Conservation (phyloP, 2,888 invertebrate species). For the Phaedon cochleariae region DNA sequence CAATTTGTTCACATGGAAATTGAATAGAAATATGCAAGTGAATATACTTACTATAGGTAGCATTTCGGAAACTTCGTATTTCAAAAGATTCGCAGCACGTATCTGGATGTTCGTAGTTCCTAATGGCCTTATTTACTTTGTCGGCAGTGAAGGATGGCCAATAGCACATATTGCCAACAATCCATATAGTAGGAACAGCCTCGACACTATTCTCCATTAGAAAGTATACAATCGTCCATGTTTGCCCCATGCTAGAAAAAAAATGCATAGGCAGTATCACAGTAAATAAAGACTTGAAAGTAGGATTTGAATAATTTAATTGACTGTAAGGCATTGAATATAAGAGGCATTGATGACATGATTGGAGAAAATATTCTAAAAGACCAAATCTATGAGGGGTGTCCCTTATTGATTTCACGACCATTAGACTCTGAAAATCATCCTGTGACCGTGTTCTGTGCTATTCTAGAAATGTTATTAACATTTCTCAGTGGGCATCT, state of each 20-base stretch:
- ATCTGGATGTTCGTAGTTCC: constrained; percentile 2
- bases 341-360: too few relatives aligned
- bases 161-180: constrained; percentile 13
- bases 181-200: constrained; percentile 15
- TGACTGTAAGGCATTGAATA: too few relatives aligned
- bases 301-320: too few relatives aligned
- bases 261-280: too few relatives aligned
- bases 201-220: constrained; percentile 1
- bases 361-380: too few relatives aligned
- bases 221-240: constrained; percentile 15
- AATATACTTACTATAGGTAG: constrained; percentile 7
- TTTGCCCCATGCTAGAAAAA: neutral
- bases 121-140: neutral
- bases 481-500: too few relatives aligned
- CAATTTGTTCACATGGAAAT: constrained; percentile 6
- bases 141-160: constrained; percentile 7
- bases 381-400: too few relatives aligned
- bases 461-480: too few relatives aligned
- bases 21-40: neutral
- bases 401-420: too few relatives aligned
- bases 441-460: too few relatives aligned
- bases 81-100: neutral
- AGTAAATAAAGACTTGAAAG: too few relatives aligned
- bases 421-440: too few relatives aligned
- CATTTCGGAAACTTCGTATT: constrained; percentile 2